These are phyloP conservation scores for Chrysolina americana DNA, from an alignment of 2,888 invertebrate genomes.

Conservation along the genomic window DNA sequence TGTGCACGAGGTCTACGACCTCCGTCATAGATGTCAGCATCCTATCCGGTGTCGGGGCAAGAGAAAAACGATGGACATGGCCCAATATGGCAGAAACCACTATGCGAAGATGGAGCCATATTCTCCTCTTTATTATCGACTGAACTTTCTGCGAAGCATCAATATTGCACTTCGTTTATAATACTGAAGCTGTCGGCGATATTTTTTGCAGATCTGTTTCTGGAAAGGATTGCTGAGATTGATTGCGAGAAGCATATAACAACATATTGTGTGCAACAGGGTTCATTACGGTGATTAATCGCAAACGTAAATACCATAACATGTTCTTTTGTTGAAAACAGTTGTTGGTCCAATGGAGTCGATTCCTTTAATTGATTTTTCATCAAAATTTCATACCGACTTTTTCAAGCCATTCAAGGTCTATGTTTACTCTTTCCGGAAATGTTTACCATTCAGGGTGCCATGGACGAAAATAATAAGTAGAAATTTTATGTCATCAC, in stretches of 20 bases:
- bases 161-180: conserved; percentile 6
- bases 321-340: too few species aligned
- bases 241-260: not conserved
- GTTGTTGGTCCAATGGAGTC: too few species aligned
- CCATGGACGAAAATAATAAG: too few species aligned
- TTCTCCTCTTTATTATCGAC: conserved; percentile 38
- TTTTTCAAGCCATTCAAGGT: too few species aligned
- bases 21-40: conserved; percentile 55
- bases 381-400: too few species aligned
- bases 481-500: too few species aligned
- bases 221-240: conserved; percentile 3
- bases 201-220: not conserved
- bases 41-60: conserved; percentile 44
- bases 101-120: conserved; percentile 47
- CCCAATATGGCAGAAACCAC: conserved; percentile 51
- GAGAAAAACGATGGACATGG: conserved; percentile 42
- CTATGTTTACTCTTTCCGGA: too few species aligned
- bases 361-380: too few species aligned
- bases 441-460: too few species aligned
- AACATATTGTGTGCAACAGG: conserved; percentile 2
- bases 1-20: conserved; percentile 55
- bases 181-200: not conserved
- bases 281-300: not conserved
- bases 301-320: not conserved
- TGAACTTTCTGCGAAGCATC: conserved; percentile 10